Percentiles rank a stretch among this genome's conserved stretches.
These are phyloP conservation scores for Selene dorsalis DNA, from an alignment of 2,797 vertebrate genomes.

Conservation along the genomic window DNA sequence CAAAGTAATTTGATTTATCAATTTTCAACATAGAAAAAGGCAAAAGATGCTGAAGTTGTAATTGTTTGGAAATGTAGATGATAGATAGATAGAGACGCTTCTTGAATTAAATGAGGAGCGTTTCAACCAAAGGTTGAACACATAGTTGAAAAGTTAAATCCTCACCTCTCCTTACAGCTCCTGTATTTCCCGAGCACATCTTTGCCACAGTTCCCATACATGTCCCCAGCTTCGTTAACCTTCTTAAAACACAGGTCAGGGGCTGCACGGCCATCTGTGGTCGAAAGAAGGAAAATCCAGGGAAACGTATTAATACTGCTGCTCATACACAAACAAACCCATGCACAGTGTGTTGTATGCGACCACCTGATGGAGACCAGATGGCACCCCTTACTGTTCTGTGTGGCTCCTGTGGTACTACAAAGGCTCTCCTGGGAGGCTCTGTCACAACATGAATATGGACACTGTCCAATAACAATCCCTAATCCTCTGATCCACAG, in stretches of 20 bases:
- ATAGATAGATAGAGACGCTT: too few relatives aligned
- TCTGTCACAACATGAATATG: conserved; percentile 50
- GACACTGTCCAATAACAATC: conserved; percentile 58
- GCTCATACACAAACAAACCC: conserved; percentile 13
- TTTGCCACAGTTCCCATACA: conserved; percentile 97
- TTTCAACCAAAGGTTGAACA: background rate
- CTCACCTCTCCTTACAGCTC: conserved; percentile 90
- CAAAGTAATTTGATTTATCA: background rate
- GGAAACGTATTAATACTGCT: conserved; percentile 27
- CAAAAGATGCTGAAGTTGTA: background rate
- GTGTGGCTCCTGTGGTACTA: conserved; percentile 58
- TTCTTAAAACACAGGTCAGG: conserved; percentile 92
- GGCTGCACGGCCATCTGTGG: conserved; percentile 88
- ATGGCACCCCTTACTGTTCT: conserved; percentile 69
- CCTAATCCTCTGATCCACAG: conserved; percentile 34
- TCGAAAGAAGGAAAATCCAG: conserved; percentile 3
- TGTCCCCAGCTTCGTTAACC: conserved; percentile 94
- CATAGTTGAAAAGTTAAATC: background rate
- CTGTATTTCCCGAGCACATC: conserved; percentile 89
- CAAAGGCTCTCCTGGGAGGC: conserved; percentile 65
- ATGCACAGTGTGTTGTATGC: conserved; percentile 31
- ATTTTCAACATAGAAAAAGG: background rate
- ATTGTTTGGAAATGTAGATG: background rate
- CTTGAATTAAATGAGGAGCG: background rate
- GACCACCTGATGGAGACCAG: conserved; percentile 67